Evolutionary conservation across 2,888 invertebrate species (phyloP).

Genomic region (Napeogenes inachia): DNA sequence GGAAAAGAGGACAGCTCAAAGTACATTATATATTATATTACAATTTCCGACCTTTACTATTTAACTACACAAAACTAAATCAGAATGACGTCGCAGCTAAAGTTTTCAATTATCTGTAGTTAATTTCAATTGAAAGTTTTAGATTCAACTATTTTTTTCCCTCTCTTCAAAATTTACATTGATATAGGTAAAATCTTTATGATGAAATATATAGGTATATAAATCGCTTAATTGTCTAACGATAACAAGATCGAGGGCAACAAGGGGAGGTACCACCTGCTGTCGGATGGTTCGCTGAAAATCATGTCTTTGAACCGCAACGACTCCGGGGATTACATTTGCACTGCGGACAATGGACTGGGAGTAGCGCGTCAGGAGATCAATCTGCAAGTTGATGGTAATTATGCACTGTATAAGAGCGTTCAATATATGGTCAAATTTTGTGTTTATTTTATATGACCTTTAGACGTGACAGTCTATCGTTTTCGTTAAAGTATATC

Average conservation of each 20-base stretch:
- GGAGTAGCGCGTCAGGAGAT: slow-evolving; percentile 84
- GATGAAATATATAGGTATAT: not conserved
- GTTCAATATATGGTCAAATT: too few relatives aligned
- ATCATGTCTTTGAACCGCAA: slow-evolving; percentile 87
- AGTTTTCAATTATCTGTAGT: too few relatives aligned
- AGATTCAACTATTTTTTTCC: too few relatives aligned
- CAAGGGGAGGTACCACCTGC: slow-evolving; percentile 83
- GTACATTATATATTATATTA: slow-evolving; percentile 60
- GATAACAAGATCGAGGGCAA: slow-evolving; percentile 82
- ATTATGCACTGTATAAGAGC: slow-evolving; percentile 38
- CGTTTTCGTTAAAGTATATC: too few relatives aligned
- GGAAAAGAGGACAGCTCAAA: slow-evolving; percentile 84
- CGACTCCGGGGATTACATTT: slow-evolving; percentile 91
- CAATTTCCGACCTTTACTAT: too few relatives aligned
- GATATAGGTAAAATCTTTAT: too few relatives aligned
- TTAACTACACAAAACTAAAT: too few relatives aligned
- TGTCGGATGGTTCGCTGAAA: slow-evolving; percentile 86
- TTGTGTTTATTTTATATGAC: too few relatives aligned
- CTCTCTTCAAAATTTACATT: too few relatives aligned
- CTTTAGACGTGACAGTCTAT: too few relatives aligned
- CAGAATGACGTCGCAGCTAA: too few relatives aligned
- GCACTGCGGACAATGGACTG: slow-evolving; percentile 88
- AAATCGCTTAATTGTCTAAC: not conserved
- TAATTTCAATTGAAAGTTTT: too few relatives aligned
- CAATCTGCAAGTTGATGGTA: slow-evolving; percentile 85